Conservation (phyloP, 2,113 vertebrate genomes). For the Xenopus laevis region DNA sequence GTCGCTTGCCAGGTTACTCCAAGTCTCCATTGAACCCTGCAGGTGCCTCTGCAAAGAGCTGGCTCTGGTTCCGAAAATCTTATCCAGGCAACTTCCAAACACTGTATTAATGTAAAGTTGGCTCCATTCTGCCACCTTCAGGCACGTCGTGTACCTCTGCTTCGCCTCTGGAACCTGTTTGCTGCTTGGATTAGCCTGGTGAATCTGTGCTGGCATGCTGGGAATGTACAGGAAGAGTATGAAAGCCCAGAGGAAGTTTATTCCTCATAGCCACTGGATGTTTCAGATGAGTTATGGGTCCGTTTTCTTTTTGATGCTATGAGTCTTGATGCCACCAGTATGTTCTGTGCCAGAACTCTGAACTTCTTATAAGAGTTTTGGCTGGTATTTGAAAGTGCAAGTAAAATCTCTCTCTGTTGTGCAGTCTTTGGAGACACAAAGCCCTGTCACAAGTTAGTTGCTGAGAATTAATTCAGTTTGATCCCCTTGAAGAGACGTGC, state of each 20-base stretch:
- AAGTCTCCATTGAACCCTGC: conserved; percentile 54
- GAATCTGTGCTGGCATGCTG: too few relatives aligned
- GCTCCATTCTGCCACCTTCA: conserved; percentile 62
- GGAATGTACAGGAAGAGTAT: too few relatives aligned
- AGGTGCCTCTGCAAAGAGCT: conserved; percentile 62
- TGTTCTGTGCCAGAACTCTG: background rate
- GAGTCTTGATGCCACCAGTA: background rate
- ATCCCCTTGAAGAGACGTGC: background rate
- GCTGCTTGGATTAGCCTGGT: too few relatives aligned
- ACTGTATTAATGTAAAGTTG: conserved; percentile 65
- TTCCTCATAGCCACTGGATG: background rate
- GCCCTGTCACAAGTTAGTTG: background rate
- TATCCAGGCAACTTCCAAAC: conserved; percentile 74
- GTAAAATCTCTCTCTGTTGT: background rate
- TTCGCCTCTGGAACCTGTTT: conserved; percentile 54
- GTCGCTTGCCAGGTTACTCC: conserved; percentile 50
- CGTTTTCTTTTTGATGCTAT: background rate
- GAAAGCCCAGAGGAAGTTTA: too few relatives aligned
- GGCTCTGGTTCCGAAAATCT: conserved; percentile 70
- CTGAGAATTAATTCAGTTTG: background rate
- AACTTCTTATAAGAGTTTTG: background rate
- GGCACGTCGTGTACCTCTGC: conserved; percentile 69
- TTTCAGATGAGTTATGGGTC: background rate
- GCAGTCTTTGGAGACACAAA: background rate
- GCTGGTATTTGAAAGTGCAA: conserved; percentile 24